Percentiles rank a stretch among this genome's conserved stretches.
These are phyloP conservation scores for Sapayoa aenigma DNA, from an alignment of 2,113 vertebrate species.

Conservation along the genomic window DNA sequence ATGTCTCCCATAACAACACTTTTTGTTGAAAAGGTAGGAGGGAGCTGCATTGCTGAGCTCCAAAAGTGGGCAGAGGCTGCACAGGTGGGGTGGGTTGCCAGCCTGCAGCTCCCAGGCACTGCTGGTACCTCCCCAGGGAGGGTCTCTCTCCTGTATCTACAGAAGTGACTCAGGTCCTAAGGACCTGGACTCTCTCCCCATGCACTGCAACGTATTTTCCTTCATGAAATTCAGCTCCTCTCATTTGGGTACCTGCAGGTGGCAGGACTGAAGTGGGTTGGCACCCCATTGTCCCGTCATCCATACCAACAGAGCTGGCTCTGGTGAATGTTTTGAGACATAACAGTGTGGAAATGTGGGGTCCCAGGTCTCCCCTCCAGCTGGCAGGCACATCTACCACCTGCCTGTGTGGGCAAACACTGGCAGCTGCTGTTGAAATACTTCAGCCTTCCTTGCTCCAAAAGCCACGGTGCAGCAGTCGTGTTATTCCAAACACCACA, in stretches of 20 bases:
- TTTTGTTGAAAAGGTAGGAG: background rate
- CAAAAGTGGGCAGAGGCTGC: background rate
- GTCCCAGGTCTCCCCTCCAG: background rate
- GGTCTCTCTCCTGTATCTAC: background rate
- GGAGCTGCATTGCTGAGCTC: background rate
- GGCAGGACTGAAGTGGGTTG: background rate
- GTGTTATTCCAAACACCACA: accelerated
- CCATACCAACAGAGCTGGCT: background rate
- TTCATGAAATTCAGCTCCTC: background rate
- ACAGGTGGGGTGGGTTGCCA: background rate
- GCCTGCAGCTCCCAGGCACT: background rate
- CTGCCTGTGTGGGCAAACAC: background rate
- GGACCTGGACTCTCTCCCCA: background rate
- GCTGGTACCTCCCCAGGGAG: background rate
- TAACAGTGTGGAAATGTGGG: background rate
- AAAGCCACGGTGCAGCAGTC: background rate
- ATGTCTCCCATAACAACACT: background rate
- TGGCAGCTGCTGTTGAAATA: background rate
- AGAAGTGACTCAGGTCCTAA: background rate
- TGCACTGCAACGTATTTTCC: background rate
- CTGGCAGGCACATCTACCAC: background rate
- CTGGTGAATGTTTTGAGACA: background rate
- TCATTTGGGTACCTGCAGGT: background rate
- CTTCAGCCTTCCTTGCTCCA: background rate
- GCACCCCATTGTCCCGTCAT: background rate